Conservation (phyloP, 2,888 invertebrate genomes). For the Endomychus coccineus region DNA sequence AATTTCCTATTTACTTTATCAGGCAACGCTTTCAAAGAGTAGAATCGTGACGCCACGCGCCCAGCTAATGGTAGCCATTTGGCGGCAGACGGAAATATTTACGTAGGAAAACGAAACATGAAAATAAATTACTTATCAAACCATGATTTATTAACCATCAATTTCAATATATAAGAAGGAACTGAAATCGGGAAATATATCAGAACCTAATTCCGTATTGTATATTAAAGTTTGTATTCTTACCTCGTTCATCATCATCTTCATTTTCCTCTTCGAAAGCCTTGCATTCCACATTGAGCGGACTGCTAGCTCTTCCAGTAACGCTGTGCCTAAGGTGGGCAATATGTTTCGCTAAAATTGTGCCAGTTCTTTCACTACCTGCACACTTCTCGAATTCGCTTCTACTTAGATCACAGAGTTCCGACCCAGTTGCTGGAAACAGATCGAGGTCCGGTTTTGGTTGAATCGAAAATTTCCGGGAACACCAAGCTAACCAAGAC, state of each 20-base stretch:
- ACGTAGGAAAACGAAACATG: too few relatives aligned
- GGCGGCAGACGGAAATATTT: too few relatives aligned
- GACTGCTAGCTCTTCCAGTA: slow-evolving; percentile 53
- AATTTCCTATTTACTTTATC: too few relatives aligned
- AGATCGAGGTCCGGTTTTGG: slow-evolving; percentile 47
- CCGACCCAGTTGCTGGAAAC: slow-evolving; percentile 52
- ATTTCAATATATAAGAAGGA: too few relatives aligned
- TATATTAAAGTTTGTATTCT: too few relatives aligned
- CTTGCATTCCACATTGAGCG: slow-evolving; percentile 48
- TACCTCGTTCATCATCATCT: slow-evolving; percentile 34
- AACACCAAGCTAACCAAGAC: slow-evolving; percentile 58
- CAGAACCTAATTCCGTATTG: too few relatives aligned
- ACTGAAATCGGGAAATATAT: not conserved
- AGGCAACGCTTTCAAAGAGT: too few relatives aligned
- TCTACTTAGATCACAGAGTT: slow-evolving; percentile 53
- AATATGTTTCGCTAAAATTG: slow-evolving; percentile 54
- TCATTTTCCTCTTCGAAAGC: slow-evolving; percentile 34
- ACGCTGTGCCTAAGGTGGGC: slow-evolving; percentile 53
- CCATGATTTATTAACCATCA: too few relatives aligned
- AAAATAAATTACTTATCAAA: too few relatives aligned
- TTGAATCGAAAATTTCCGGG: slow-evolving; percentile 51
- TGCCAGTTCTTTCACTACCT: slow-evolving; percentile 45
- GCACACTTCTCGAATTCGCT: slow-evolving; percentile 54
- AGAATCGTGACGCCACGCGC: too few relatives aligned
- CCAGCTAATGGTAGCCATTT: too few relatives aligned